phyloP scores from a whole-genome alignment of 2,113 vertebrate genomes.

The Phalacrocorax carbo region DNA sequence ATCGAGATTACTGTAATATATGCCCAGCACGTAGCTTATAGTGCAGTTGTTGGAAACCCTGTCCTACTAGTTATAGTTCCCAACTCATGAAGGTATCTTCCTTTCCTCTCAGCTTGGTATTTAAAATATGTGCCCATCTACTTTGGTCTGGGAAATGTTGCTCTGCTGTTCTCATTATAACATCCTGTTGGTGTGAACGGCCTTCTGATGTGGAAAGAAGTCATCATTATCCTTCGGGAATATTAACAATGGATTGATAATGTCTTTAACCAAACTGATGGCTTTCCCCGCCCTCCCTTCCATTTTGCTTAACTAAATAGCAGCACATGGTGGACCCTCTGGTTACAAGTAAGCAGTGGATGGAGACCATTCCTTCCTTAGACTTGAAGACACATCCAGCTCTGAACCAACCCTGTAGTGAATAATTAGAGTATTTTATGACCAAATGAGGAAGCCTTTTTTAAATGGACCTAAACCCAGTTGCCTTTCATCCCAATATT shows the following conservation, averaged over 20 bases:
- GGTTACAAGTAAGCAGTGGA: background rate
- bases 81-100: background rate
- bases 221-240: background rate
- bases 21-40: background rate
- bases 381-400: background rate
- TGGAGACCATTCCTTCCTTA: background rate
- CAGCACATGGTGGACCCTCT: background rate
- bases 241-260: background rate
- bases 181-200: background rate
- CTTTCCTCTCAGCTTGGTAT: background rate
- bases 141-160: background rate
- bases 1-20: background rate
- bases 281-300: background rate
- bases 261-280: background rate
- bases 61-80: background rate
- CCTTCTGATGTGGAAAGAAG: background rate
- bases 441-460: background rate
- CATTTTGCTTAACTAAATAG: slow-evolving; percentile 28
- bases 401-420: background rate
- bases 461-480: background rate
- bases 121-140: background rate
- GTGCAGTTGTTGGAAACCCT: background rate
- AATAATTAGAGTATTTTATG: background rate
- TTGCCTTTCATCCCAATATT: background rate
- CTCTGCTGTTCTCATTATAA: background rate